Conservation (phyloP, 2,113 vertebrate genomes). For the Vombatus ursinus region DNA sequence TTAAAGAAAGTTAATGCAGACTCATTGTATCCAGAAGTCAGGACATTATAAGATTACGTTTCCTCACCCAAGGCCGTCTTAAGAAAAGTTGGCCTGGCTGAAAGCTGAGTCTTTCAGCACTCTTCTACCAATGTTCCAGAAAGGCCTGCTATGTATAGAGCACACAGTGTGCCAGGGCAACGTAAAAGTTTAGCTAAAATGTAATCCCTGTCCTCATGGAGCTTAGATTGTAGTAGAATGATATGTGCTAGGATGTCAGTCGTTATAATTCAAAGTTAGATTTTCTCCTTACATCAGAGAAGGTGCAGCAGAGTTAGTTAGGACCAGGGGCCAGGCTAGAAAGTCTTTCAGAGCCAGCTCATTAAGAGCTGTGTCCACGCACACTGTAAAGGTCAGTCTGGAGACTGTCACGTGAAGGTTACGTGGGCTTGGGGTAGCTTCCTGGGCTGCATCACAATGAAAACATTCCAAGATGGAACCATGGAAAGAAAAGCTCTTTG, state of each 20-base stretch:
- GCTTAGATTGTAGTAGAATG: not conserved
- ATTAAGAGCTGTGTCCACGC: not conserved
- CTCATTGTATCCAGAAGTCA: constrained; percentile 6
- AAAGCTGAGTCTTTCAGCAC: not conserved
- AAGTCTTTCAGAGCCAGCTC: not conserved
- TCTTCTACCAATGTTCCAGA: constrained; percentile 1
- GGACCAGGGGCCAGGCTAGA: not conserved
- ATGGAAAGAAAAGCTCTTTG: not conserved
- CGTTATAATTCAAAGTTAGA: not conserved
- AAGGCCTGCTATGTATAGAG: too few relatives aligned
- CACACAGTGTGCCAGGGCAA: not conserved
- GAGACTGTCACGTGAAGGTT: not conserved
- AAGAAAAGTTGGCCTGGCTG: not conserved
- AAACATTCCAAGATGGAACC: not conserved
- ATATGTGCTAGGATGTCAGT: not conserved
- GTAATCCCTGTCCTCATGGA: not conserved
- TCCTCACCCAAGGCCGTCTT: not conserved
- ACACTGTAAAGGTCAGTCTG: not conserved
- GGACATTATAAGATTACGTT: constrained; percentile 27
- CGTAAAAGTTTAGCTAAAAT: not conserved
- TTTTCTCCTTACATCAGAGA: not conserved
- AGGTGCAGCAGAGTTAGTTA: not conserved
- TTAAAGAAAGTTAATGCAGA: constrained; percentile 19
- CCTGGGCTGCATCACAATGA: not conserved
- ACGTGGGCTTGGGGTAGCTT: not conserved